Conservation (phyloP, 2,797 vertebrate genomes). For the Bovichtus diacanthus region DNA sequence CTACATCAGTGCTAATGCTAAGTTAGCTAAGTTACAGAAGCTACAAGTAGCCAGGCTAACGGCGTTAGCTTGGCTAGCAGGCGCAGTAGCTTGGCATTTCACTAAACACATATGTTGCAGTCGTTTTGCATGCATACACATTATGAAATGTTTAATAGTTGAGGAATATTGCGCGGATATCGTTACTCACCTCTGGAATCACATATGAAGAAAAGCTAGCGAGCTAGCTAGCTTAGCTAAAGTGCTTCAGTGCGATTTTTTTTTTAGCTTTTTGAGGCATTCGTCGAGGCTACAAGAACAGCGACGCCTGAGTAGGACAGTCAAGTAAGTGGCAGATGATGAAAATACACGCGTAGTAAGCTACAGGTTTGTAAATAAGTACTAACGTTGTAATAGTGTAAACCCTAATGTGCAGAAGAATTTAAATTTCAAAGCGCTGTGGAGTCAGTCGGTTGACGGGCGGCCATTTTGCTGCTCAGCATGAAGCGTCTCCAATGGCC, state of each 20-base stretch:
- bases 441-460: conserved; percentile 87
- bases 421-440: conserved; percentile 86
- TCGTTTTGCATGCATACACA: conserved; percentile 1
- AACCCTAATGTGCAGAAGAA: conserved; percentile 83
- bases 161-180: accelerated
- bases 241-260: conserved; percentile 98
- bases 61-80: conserved; percentile 16
- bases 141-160: accelerated
- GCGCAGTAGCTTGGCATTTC: neutral
- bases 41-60: conserved; percentile 55
- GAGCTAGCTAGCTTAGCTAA: conserved; percentile 88
- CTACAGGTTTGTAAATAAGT: conserved; percentile 70
- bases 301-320: conserved; percentile 81
- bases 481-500: conserved; percentile 80
- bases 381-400: conserved; percentile 78
- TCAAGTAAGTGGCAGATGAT: conserved; percentile 66
- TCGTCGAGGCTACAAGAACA: conserved; percentile 93
- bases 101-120: neutral
- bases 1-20: conserved; percentile 53
- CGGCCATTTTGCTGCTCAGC: conserved; percentile 90
- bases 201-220: conserved; percentile 86
- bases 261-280: conserved; percentile 94
- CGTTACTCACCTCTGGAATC: conserved; percentile 92
- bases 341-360: conserved; percentile 59
- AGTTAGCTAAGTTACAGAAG: conserved; percentile 58